phyloP scores from a whole-genome alignment of 2,888 invertebrate genomes.

The Mamestra brassicae region DNA sequence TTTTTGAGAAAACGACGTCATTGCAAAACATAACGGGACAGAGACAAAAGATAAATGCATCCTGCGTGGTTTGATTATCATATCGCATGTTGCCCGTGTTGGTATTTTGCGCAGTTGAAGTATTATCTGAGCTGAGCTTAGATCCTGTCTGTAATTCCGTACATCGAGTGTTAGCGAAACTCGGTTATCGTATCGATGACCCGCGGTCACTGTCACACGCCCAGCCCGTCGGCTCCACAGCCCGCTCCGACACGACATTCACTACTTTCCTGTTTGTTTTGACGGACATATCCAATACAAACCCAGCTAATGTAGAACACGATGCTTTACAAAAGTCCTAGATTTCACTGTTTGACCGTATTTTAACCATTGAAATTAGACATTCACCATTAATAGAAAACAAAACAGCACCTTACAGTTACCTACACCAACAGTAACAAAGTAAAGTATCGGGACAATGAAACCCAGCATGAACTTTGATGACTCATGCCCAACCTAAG shows the following conservation, averaged over 20 bases:
- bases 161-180: constrained; percentile 67
- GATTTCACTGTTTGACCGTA: constrained; percentile 44
- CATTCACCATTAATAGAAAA: constrained; percentile 43
- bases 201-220: constrained; percentile 71
- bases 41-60: constrained; percentile 23
- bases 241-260: constrained; percentile 63
- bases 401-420: constrained; percentile 18
- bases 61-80: constrained; percentile 28
- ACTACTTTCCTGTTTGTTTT: constrained; percentile 55
- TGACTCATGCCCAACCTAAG: constrained; percentile 12
- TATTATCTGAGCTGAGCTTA: not conserved
- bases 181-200: constrained; percentile 82
- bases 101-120: constrained; percentile 33
- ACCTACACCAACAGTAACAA: constrained; percentile 1
- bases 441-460: constrained; percentile 18
- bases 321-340: constrained; percentile 30
- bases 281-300: constrained; percentile 22
- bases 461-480: constrained; percentile 11
- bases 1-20: constrained; percentile 20
- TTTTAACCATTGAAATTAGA: constrained; percentile 28
- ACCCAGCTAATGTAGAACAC: constrained; percentile 43
- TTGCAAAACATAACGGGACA: constrained; percentile 48
- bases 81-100: constrained; percentile 1
- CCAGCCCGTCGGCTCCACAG: constrained; percentile 56
- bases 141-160: constrained; percentile 28